Conservation (phyloP, 2,888 invertebrate species). For the Leptopilina drosophilae region DNA sequence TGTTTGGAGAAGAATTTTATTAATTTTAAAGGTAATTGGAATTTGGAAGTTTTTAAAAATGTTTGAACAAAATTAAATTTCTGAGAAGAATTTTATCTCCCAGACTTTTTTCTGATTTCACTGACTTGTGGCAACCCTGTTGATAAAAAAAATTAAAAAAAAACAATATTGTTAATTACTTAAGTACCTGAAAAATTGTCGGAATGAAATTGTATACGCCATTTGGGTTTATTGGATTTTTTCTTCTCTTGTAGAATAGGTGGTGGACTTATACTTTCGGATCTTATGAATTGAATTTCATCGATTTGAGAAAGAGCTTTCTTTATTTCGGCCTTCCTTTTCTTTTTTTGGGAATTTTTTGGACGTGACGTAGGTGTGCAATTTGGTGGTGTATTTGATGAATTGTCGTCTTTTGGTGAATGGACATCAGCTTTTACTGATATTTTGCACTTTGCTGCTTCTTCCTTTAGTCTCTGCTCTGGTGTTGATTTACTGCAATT, state of each 20-base stretch:
- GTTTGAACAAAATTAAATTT: no score
- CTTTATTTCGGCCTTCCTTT: slow-evolving; percentile 13
- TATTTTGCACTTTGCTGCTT: slow-evolving; percentile 58
- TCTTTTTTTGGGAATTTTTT: neutral
- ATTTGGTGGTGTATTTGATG: slow-evolving; percentile 1
- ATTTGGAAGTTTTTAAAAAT: no score
- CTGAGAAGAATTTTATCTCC: no score
- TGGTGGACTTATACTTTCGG: slow-evolving; percentile 26
- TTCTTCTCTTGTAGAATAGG: slow-evolving; percentile 7
- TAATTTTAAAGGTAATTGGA: no score
- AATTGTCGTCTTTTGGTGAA: slow-evolving; percentile 43
- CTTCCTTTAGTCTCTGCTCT: slow-evolving; percentile 59
- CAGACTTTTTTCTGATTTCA: no score
- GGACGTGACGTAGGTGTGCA: slow-evolving; percentile 14
- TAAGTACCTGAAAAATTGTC: slow-evolving; percentile 43
- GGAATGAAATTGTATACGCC: slow-evolving; percentile 30
- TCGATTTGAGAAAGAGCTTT: slow-evolving; percentile 22
- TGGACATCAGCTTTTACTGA: slow-evolving; percentile 70
- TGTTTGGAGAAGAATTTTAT: no score
- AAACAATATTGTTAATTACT: neutral
- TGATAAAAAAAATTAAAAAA: no score
- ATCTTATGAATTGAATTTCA: slow-evolving; percentile 35
- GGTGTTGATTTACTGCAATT: slow-evolving; percentile 60
- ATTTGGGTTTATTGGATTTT: slow-evolving; percentile 52
- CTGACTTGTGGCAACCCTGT: no score